These are phyloP conservation scores for Drosophila kanekoi DNA, from an alignment of 2,888 invertebrate genomes.

Conservation along the genomic window DNA sequence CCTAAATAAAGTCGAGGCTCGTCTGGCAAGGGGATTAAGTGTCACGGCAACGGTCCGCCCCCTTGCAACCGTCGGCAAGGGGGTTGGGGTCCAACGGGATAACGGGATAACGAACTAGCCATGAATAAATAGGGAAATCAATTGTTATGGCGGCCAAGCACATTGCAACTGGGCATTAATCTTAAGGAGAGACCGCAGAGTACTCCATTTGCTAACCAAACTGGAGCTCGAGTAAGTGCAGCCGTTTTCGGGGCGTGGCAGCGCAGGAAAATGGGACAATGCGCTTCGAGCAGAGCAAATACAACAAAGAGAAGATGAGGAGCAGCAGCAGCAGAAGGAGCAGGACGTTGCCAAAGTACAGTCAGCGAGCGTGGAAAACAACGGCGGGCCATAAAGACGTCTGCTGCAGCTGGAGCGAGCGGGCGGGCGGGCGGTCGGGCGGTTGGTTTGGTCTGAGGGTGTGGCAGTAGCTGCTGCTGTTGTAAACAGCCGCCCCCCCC, in stretches of 20 bases:
- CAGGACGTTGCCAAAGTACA: slow-evolving; percentile 65
- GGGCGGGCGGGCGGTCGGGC: not conserved
- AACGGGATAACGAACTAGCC: slow-evolving; percentile 13
- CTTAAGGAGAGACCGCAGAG: slow-evolving; percentile 47
- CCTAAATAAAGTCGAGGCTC: slow-evolving; percentile 33
- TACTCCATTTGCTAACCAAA: not conserved
- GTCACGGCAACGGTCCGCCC: slow-evolving; percentile 48
- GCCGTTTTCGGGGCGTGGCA: slow-evolving; percentile 54
- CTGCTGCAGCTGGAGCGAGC: slow-evolving; percentile 62
- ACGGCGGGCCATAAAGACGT: slow-evolving; percentile 76
- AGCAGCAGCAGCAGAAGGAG: slow-evolving; percentile 20
- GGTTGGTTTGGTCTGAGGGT: not conserved
- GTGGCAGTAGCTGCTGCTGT: slow-evolving; percentile 25
- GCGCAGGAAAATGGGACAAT: slow-evolving; percentile 54
- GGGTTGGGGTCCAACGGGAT: not conserved
- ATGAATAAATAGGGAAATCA: slow-evolving; percentile 69
- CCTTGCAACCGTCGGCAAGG: not conserved
- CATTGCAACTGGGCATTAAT: slow-evolving; percentile 62
- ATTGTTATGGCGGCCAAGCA: slow-evolving; percentile 60
- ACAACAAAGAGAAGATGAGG: slow-evolving; percentile 4
- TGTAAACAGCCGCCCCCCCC: slow-evolving; percentile 20
- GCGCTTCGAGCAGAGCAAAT: slow-evolving; percentile 35
- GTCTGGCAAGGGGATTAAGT: slow-evolving; percentile 54
- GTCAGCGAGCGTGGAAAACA: slow-evolving; percentile 78
- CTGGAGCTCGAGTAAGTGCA: slow-evolving; percentile 16